phyloP scores from a whole-genome alignment of 2,113 vertebrate genomes.

The Gambusia holbrooki region DNA sequence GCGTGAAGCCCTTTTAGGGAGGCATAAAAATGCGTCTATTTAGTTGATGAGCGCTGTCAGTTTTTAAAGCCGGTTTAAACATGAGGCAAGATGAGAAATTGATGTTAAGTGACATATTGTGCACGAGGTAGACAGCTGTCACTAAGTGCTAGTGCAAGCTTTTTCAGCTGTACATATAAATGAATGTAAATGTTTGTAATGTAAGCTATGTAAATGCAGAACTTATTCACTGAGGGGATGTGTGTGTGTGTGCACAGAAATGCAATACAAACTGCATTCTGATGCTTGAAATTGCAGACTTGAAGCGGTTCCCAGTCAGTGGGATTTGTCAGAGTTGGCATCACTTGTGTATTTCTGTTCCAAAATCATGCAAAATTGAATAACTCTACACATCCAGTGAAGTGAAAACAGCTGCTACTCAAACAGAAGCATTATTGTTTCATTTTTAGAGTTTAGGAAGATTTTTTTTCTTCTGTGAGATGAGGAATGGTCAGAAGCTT shows the following conservation, averaged over 20 bases:
- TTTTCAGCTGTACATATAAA: conserved; percentile 1
- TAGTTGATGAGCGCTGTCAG: neutral
- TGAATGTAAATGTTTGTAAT: neutral
- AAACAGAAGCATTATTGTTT: neutral
- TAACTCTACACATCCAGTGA: neutral
- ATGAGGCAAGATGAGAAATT: conserved; percentile 12
- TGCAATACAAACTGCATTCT: neutral
- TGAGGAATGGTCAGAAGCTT: neutral
- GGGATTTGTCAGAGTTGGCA: neutral
- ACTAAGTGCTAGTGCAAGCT: neutral
- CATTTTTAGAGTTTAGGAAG: neutral
- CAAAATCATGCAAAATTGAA: neutral
- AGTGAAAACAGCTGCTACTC: neutral
- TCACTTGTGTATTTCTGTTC: neutral
- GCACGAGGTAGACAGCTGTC: neutral
- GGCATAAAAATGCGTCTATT: conserved; percentile 20
- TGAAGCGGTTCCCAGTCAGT: neutral
- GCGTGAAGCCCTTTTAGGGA: conserved; percentile 4
- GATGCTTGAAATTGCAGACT: neutral
- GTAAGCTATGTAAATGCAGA: neutral
- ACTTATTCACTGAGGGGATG: neutral
- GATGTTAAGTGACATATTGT: conserved; percentile 5
- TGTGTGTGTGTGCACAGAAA: neutral
- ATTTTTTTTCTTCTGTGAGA: neutral
- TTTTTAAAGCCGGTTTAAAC: conserved; percentile 4